Evolutionary conservation across 2,797 vertebrate genomes (phyloP).

Genomic region (Thunnus albacares): DNA sequence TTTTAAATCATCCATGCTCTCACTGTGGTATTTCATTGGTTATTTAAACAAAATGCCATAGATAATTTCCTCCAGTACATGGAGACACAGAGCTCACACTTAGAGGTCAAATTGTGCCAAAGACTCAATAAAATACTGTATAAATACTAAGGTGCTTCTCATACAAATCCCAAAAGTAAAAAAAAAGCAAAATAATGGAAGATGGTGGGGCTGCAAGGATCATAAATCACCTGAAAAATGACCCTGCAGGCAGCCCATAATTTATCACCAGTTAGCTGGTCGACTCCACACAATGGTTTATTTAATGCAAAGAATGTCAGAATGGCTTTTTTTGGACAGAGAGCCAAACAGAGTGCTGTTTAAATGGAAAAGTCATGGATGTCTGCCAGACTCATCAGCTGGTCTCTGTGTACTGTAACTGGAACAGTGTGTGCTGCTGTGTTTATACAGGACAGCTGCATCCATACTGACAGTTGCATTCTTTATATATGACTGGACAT

Average conservation of each 20-base stretch:
- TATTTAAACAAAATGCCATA: conserved; percentile 4
- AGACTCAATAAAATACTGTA: neutral
- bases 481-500: neutral
- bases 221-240: conserved; percentile 38
- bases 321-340: neutral
- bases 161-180: conserved; percentile 26
- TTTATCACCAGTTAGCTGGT: conserved; percentile 24
- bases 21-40: neutral
- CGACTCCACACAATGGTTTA: neutral
- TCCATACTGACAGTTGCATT: conserved; percentile 8
- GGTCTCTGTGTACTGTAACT: conserved; percentile 4
- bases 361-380: conserved; percentile 32
- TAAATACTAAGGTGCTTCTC: neutral
- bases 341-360: conserved; percentile 19
- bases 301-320: conserved; percentile 16
- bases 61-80: neutral
- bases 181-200: conserved; percentile 16
- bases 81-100: neutral
- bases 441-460: conserved; percentile 50
- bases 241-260: conserved; percentile 11
- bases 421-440: conserved; percentile 53
- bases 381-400: conserved; percentile 42
- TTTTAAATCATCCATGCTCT: neutral
- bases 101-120: conserved; percentile 12
- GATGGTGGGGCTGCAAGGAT: neutral